These are phyloP conservation scores for Bombus superbus DNA, from an alignment of 1,140 invertebrate genomes.

Conservation along the genomic window DNA sequence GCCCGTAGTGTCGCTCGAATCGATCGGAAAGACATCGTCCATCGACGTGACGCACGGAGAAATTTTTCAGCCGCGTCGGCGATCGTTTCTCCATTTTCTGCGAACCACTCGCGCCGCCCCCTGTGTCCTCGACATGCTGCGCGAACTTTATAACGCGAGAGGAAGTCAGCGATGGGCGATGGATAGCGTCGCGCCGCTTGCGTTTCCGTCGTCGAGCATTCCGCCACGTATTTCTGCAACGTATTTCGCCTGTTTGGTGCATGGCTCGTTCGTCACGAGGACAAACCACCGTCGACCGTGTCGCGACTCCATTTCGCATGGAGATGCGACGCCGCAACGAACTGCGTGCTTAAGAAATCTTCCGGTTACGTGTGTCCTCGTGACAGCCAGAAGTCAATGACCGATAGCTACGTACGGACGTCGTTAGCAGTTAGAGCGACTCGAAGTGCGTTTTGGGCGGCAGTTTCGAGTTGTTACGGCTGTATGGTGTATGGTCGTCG, in stretches of 20 bases:
- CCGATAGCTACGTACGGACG: not conserved
- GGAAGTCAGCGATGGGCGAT: constrained; percentile 14
- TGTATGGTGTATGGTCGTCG: no score
- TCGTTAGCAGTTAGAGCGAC: not conserved
- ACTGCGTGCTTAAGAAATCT: not conserved
- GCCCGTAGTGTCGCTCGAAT: constrained; percentile 1
- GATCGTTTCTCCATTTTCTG: constrained; percentile 34
- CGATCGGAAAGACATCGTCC: constrained; percentile 38
- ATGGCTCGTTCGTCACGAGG: constrained; percentile 25
- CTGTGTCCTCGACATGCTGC: not conserved
- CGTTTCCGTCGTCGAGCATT: constrained; percentile 5
- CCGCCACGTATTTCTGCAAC: constrained; percentile 46
- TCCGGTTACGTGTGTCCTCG: not conserved
- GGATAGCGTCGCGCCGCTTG: constrained; percentile 6
- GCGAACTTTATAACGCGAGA: constrained; percentile 60
- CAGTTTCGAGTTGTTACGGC: not conserved
- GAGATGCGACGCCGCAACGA: not conserved
- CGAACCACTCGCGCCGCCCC: not conserved
- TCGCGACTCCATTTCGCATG: constrained; percentile 19
- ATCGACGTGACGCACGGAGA: constrained; percentile 26
- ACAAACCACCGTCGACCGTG: constrained; percentile 5
- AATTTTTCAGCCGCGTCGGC: constrained; percentile 18
- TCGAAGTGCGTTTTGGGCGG: not conserved
- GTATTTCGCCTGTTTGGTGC: constrained; percentile 29
- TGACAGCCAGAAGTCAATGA: not conserved